Percentiles rank a stretch among this genome's conserved stretches.
Conservation (phyloP, 2,888 invertebrate species). For the Gryllus longicercus region DNA sequence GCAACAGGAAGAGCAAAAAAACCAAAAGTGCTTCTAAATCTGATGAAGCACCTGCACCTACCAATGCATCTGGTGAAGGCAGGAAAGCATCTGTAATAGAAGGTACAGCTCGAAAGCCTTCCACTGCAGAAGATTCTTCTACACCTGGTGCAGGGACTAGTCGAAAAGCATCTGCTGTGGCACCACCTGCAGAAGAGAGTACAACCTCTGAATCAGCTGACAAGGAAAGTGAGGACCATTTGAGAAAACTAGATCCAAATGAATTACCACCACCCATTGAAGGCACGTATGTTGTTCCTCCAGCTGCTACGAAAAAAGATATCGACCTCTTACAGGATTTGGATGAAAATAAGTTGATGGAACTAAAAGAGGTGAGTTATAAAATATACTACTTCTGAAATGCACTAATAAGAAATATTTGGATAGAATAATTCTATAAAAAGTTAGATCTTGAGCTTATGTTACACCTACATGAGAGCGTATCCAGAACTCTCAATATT, state of each 20-base stretch:
- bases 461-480: too few relatives aligned
- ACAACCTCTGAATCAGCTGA: not conserved
- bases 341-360: constrained; percentile 59
- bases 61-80: not conserved
- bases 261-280: not conserved
- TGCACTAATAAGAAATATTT: not conserved
- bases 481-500: too few relatives aligned
- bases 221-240: not conserved
- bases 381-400: not conserved
- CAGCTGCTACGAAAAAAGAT: constrained; percentile 30
- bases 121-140: not conserved
- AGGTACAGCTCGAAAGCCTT: not conserved
- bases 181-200: not conserved
- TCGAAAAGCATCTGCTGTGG: constrained; percentile 21
- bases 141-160: not conserved
- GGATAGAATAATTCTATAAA: too few relatives aligned
- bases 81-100: not conserved
- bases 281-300: constrained; percentile 22
- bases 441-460: too few relatives aligned
- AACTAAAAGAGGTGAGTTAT: constrained; percentile 59
- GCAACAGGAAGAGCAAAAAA: not conserved
- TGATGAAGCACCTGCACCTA: not conserved
- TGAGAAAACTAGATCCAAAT: not conserved
- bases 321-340: constrained; percentile 50
- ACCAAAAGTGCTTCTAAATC: not conserved